Evolutionary conservation across 2,797 vertebrate species (phyloP), one percentile per base, ranked within the genome.

Genomic region (Poecilia wingei): DNA sequence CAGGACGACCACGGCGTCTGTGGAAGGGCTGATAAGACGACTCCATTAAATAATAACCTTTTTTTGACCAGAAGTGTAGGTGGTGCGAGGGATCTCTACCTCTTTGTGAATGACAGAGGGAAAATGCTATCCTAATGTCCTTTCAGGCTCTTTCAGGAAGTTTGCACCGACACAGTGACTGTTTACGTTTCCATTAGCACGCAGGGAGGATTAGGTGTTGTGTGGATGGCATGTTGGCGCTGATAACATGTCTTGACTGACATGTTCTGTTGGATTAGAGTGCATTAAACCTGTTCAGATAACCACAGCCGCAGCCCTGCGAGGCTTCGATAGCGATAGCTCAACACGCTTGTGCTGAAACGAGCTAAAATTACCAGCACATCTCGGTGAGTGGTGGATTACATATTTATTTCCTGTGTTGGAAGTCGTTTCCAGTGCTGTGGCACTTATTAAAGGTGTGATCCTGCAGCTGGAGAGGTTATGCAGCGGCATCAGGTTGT

Each of bases 41-140:
- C 87, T 91, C 84, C 80, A 91, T 91, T 91, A 86, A 93, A 92
- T 90, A 88, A 85, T 84, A 88, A 85, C 80, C 82, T 72, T 79
- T 84, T 49, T 88, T 71, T 72, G 61, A 81, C 82, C 72, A 10
- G 53, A 91, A 84, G 76, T 22, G 82, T 75, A 87, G 85, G 86
- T 86, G 80, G 53, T 74, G 13, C 43, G 66, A 36, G 77, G 73
- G 59, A 51, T 41, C 14, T 80, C 41, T 71, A 0, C 36, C 31
- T 45, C 49, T 71, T 72, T 47, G 68, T 59, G 61, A 9, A 72
- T n/a, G 49, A 72, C 33, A 53, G 59, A 39, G n/a, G 74, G 57
- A 83, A 49, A 86, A 84, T 87, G 79, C 81, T 81, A 87, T 89
- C 78, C 55, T 86, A 86, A 86, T 84, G 71, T 78, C 81, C 68